phyloP scores from a whole-genome alignment of 2,888 invertebrate species.

The Sussaba pulchella region DNA sequence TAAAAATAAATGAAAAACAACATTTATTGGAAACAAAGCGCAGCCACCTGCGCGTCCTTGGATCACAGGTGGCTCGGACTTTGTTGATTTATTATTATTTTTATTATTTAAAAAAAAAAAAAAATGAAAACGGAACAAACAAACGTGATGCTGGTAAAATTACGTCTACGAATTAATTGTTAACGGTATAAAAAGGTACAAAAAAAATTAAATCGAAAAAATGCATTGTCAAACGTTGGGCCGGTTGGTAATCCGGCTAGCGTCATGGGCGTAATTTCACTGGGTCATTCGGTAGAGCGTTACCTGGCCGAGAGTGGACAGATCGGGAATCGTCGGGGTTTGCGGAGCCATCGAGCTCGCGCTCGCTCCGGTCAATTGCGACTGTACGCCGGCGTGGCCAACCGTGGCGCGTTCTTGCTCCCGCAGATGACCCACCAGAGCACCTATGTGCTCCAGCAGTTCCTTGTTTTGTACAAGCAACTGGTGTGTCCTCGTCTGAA shows the following conservation, averaged over 20 bases:
- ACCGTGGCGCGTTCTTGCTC: conserved; percentile 90
- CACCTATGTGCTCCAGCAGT: conserved; percentile 96
- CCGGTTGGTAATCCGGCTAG: conserved; percentile 59
- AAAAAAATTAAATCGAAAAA: conserved; percentile 54
- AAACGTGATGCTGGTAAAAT: conserved; percentile 44
- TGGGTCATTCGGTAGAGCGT: conserved; percentile 82
- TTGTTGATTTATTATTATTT: conserved; percentile 49
- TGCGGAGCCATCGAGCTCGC: conserved; percentile 85
- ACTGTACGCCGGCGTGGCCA: conserved; percentile 83
- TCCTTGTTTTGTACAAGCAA: conserved; percentile 97
- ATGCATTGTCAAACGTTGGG: conserved; percentile 61
- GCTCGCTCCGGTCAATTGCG: conserved; percentile 83
- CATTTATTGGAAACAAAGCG: conserved; percentile 18
- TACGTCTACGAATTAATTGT: conserved; percentile 48
- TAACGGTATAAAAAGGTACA: conserved; percentile 62
- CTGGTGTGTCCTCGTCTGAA: conserved; percentile 96
- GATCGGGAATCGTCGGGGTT: conserved; percentile 85
- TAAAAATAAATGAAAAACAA: conserved; percentile 9
- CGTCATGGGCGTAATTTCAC: conserved; percentile 76
- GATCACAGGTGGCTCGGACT: conserved; percentile 25
- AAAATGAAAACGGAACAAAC: conserved; percentile 19
- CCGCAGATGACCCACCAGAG: conserved; percentile 94
- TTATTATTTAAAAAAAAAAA: conserved; percentile 48
- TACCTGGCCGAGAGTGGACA: conserved; percentile 84
- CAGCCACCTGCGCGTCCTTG: conserved; percentile 34